Evolutionary conservation across 2,797 vertebrate species (phyloP), one percentile per base, ranked within the genome.

Genomic region (Craterocephalus amniculus): DNA sequence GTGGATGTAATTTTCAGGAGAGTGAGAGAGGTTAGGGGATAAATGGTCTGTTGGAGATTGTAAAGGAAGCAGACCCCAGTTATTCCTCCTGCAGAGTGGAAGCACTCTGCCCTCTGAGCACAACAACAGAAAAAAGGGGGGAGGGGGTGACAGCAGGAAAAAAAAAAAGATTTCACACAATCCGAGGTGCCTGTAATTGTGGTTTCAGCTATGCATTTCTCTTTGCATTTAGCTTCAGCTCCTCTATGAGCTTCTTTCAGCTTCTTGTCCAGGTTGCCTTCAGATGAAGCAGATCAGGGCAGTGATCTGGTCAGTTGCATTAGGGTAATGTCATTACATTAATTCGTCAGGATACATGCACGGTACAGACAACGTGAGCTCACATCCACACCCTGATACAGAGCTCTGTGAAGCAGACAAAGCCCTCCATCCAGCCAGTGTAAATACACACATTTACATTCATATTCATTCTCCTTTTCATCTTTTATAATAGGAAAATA

Each of bases 221-320:
- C 74, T 83, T 70, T 40, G 66, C 74, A 76, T 87, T 84, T 64
- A 74, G 78, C 87, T 85, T 87, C 57, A 81, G 22, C 71, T 81
- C 49, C 75, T 51, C 35, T 36, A 3, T 0, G n/a, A 58, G 43
- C 79, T 72, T 79, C 87, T 83, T 76, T 84, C 35, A 12, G 61
- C 65, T 63, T 72, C 57, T 56, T 49, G 29, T 70, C 60, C 45
- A 70, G 76, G 69, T 77, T 74, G 61, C 72, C 70, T 63, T 51
- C 55, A 56, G 35, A 16, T 18, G 64, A 54, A 45, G 29, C 7
- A 26, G 38, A 67, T 26, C 2, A 16, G 26, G 14, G 1, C 18
- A 20, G 43, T n/a, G 14, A 54, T 29, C 18, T 54, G 51, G 31
- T 52, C 43, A n/a, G 59, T 64, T 45, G 63, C 63, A 68, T 86